Evolutionary conservation across 2,888 invertebrate species (phyloP), one percentile per base, ranked within the genome.

Genomic region (Oscheius sp.): DNA sequence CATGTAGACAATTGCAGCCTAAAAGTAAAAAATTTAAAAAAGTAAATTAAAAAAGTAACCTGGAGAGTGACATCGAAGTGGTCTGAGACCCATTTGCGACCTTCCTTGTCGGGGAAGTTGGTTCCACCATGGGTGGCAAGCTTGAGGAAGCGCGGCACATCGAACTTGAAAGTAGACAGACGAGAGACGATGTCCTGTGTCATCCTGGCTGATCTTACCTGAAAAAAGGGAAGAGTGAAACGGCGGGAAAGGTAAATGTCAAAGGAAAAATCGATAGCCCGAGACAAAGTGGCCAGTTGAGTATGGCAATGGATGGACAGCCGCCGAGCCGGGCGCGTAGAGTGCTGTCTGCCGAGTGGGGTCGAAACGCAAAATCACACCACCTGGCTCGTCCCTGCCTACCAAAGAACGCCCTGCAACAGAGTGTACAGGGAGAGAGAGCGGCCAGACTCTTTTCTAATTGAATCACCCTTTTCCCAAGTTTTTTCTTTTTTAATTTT

Each of bases 61-160:
- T 84, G 84, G 25, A 84, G 68, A 23, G 84, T 83, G 65, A 84
- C 55, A 50, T 75, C 76, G 57, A 84, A 84, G 57, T 84, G 84
- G 53, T 82, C 79, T 29, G 72, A 58, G 39, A 83, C 72, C 70
- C 75, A 78, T 46, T 68, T 70, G 25, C 73, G 58, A 8, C 78
- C 78, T 55, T 75, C 74, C 15, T 58, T 39, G 34, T 79, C 76
- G 5, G 79, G 76, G 69, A 82, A 82, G 33, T 75, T 74, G 53
- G 69, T 57, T 33, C 74, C 75, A 25, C 79, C 75, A 33, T 74
- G 73, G 5, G 75, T 73, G 37, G 79, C 75, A 15, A 78, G 65
- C 27, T 65, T 57, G 50, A 75, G 52, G 57, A 75, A 76, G 8
- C 68, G 48, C 39, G 73, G 71, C 27, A 71, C 68, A 74, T 78